Conservation (phyloP, 2,113 vertebrate species). For the Hepsetus odoe region DNA sequence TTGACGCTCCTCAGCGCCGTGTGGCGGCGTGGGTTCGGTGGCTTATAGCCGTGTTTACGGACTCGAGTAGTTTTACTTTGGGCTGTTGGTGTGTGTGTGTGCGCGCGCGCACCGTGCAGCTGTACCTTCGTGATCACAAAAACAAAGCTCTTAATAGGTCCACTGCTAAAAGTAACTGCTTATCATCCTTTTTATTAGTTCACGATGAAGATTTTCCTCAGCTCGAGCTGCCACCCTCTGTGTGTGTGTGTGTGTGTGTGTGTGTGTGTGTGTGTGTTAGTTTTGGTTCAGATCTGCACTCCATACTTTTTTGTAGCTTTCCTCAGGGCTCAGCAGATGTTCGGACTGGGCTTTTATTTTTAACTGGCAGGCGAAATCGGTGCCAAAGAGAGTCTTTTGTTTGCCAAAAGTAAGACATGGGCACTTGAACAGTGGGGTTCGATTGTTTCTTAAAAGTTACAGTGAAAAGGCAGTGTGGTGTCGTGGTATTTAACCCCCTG, state of each 20-base stretch:
- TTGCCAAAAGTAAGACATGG: too few relatives aligned
- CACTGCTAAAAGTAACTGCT: too few relatives aligned
- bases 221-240: too few relatives aligned
- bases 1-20: slow-evolving; percentile 1
- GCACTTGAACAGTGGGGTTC: too few relatives aligned
- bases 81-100: background rate
- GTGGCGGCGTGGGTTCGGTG: background rate
- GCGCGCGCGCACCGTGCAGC: slow-evolving; percentile 8
- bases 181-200: too few relatives aligned
- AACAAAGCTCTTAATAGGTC: too few relatives aligned
- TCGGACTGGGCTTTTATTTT: background rate
- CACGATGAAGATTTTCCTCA: too few relatives aligned
- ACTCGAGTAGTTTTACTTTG: slow-evolving; percentile 20
- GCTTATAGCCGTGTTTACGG: background rate
- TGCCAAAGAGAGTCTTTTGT: background rate
- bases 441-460: too few relatives aligned
- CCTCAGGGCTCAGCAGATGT: background rate
- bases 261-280: slow-evolving; percentile 4
- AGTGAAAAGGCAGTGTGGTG: too few relatives aligned
- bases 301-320: background rate
- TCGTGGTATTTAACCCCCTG: background rate
- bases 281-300: background rate
- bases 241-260: background rate
- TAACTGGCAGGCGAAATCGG: background rate
- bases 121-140: too few relatives aligned